Conservation (phyloP, 2,888 invertebrate genomes). For the Hartigia nigra region DNA sequence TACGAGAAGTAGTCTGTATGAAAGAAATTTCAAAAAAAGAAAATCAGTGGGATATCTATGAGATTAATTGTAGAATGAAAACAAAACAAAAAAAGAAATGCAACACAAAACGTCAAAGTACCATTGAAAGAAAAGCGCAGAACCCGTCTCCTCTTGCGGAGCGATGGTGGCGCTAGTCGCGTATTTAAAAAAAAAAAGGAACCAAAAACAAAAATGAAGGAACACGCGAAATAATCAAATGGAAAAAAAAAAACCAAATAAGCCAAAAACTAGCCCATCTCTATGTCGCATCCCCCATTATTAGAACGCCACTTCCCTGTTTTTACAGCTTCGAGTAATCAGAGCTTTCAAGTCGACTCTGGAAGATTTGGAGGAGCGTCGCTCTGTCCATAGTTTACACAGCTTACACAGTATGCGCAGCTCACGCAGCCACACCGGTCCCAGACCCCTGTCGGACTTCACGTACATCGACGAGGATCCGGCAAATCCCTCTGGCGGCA, state of each 20-base stretch:
- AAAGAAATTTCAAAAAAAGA: too few relatives aligned
- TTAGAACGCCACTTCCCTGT: conserved; percentile 69
- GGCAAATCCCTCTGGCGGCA: conserved; percentile 65
- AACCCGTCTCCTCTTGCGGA: not conserved
- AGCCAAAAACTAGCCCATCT: conserved; percentile 52
- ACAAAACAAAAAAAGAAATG: conserved; percentile 11
- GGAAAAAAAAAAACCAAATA: conserved; percentile 28
- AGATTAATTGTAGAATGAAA: conserved; percentile 11
- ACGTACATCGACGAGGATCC: conserved; percentile 83
- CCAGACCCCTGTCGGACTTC: conserved; percentile 84
- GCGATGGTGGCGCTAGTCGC: not conserved
- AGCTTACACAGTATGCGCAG: conserved; percentile 88
- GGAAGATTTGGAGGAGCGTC: conserved; percentile 99
- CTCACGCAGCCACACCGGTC: conserved; percentile 80
- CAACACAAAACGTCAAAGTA: conserved; percentile 16
- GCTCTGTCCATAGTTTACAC: conserved; percentile 97
- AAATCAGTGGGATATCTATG: not conserved
- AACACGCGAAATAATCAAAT: conserved; percentile 17
- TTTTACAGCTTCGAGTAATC: conserved; percentile 99
- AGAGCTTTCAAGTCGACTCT: conserved; percentile 99
- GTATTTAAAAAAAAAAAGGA: conserved; percentile 11
- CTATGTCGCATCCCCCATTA: conserved; percentile 48
- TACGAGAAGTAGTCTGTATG: not conserved
- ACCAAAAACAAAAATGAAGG: conserved; percentile 17
- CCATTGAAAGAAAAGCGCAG: conserved; percentile 13